Conservation (phyloP, 2,797 vertebrate species). For the Remorina albescens region DNA sequence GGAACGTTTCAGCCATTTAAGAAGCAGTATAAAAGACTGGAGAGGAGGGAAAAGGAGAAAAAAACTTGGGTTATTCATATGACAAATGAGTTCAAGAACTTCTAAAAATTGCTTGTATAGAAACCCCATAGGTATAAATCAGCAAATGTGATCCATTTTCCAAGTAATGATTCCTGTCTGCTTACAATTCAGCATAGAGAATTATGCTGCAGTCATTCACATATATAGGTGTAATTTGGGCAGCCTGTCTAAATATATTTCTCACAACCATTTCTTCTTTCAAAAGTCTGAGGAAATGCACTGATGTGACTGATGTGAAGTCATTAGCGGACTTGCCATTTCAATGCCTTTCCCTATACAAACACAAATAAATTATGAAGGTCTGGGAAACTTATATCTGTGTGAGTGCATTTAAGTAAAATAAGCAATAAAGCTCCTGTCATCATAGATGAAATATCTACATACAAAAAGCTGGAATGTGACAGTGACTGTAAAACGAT, state of each 20-base stretch:
- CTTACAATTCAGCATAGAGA: not conserved
- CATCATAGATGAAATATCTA: slow-evolving; percentile 27
- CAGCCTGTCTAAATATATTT: slow-evolving; percentile 20
- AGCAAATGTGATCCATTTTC: slow-evolving; percentile 5
- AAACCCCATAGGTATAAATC: slow-evolving; percentile 2
- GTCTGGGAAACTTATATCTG: not conserved
- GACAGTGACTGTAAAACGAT: slow-evolving; percentile 1
- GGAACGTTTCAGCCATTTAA: slow-evolving; percentile 26
- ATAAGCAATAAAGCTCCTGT: slow-evolving; percentile 9
- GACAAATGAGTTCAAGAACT: slow-evolving; percentile 5
- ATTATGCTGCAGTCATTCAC: not conserved
- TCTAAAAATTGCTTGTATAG: slow-evolving; percentile 4
- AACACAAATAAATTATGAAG: slow-evolving; percentile 5
- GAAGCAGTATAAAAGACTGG: not conserved
- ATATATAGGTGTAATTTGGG: not conserved
- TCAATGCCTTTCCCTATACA: not conserved
- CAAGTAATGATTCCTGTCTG: slow-evolving; percentile 25
- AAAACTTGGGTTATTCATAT: slow-evolving; percentile 26
- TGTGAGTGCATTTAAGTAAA: not conserved
- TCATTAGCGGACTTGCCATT: not conserved
- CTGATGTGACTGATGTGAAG: not conserved
- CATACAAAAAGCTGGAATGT: slow-evolving; percentile 4
- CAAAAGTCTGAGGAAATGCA: not conserved
- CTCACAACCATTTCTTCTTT: not conserved
- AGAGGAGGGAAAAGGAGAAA: too few species aligned